Percentiles rank a stretch among this genome's conserved stretches.
phyloP scores from a whole-genome alignment of 2,888 invertebrate species.

The Caenorhabditis auriculariae region DNA sequence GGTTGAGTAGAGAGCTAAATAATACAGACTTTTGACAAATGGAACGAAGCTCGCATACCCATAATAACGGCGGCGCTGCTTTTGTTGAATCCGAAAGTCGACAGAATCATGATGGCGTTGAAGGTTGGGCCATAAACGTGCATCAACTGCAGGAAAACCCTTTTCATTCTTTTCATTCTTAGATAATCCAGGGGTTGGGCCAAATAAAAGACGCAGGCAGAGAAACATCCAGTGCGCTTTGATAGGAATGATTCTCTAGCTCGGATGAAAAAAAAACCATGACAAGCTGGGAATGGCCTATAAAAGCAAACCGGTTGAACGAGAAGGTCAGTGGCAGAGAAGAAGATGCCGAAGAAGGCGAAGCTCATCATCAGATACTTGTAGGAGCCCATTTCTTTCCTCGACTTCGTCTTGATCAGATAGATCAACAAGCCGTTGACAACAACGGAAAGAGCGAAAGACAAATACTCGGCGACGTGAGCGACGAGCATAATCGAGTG shows the following conservation, averaged over 20 bases:
- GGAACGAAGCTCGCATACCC: not conserved
- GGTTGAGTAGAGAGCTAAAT: slow-evolving; percentile 17
- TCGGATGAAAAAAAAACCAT: no score
- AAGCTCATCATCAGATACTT: slow-evolving; percentile 11
- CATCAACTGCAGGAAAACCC: not conserved
- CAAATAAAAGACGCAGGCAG: no score
- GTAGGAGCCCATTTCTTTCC: slow-evolving; percentile 8
- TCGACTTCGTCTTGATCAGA: slow-evolving; percentile 7
- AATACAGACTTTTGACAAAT: not conserved
- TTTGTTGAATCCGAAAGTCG: not conserved
- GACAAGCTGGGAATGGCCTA: no score
- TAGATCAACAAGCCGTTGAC: slow-evolving; percentile 7
- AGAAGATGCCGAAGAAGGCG: slow-evolving; percentile 6
- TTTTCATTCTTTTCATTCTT: no score
- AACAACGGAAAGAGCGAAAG: no score
- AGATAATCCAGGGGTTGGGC: no score
- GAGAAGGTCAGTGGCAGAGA: slow-evolving; percentile 6
- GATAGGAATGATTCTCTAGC: no score
- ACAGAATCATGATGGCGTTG: not conserved
- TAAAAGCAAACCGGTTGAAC: slow-evolving; percentile 8
- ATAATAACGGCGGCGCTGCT: not conserved
- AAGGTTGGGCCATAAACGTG: not conserved
- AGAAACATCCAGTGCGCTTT: no score
- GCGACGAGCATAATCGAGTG: no score
- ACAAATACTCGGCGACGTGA: no score